Percentiles rank a stretch among this genome's conserved stretches.
Evolutionary conservation across 2,888 invertebrate genomes (phyloP).

Genomic region (Ischnura elegans): DNA sequence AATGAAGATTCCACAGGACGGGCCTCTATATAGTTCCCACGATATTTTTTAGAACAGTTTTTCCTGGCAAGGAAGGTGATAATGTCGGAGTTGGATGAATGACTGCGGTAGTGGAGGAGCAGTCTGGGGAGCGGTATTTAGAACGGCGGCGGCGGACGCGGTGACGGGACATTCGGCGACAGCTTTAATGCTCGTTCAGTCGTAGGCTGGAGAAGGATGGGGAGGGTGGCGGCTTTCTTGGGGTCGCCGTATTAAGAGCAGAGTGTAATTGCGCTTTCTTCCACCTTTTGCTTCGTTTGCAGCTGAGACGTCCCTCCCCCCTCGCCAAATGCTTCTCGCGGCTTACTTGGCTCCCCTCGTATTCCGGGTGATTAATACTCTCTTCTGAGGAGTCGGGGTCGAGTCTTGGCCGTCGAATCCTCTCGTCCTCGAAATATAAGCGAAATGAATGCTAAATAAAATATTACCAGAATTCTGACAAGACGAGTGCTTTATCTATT

Average conservation of each 20-base stretch:
- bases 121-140: neutral
- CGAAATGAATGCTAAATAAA: conserved; percentile 25
- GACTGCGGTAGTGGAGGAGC: neutral
- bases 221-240: neutral
- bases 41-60: no score
- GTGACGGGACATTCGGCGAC: neutral
- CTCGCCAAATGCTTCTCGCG: neutral
- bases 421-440: neutral
- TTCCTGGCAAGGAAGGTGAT: neutral
- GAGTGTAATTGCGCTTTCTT: conserved; percentile 17
- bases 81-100: neutral
- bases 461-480: conserved; percentile 39
- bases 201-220: neutral
- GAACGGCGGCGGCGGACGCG: neutral
- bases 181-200: neutral
- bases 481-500: conserved; percentile 13
- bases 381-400: neutral
- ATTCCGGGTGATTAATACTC: neutral
- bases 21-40: no score
- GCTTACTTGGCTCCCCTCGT: neutral
- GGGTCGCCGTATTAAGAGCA: neutral
- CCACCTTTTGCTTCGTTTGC: neutral
- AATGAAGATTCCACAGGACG: no score
- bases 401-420: neutral
- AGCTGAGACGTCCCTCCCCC: neutral